A percentile compares a stretch with the other conserved stretches of the same genome.
phyloP scores from a whole-genome alignment of 2,113 vertebrate genomes.

The Bubalus kerabau region DNA sequence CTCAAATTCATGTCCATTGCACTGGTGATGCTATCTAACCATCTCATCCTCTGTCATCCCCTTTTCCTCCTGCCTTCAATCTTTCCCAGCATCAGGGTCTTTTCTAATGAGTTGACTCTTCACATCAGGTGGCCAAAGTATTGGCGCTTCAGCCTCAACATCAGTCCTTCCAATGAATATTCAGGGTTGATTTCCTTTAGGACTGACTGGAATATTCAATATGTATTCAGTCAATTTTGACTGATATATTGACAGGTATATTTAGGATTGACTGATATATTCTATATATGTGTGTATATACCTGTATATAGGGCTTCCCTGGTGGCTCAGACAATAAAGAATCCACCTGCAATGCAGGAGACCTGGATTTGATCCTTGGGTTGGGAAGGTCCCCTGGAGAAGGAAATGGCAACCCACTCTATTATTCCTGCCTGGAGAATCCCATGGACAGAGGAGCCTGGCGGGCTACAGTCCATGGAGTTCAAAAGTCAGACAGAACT shows the following conservation, averaged over 20 bases:
- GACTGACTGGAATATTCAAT: not conserved
- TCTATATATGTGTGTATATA: not conserved
- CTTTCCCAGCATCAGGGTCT: not conserved
- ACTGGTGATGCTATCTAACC: not conserved
- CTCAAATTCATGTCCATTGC: not conserved
- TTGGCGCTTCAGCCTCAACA: not conserved
- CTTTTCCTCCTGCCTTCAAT: not conserved
- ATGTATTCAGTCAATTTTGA: not conserved
- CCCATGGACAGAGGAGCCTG: not conserved
- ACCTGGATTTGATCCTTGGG: not conserved
- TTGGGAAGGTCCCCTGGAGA: not conserved
- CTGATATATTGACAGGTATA: not conserved
- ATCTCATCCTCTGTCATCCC: not conserved
- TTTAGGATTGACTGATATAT: not conserved
- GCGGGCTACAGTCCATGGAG: accelerated
- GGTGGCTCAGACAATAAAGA: not conserved
- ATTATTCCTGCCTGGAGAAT: not conserved
- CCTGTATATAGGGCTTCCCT: not conserved
- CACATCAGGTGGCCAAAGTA: not conserved
- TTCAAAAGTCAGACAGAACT: not conserved
- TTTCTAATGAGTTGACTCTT: not conserved
- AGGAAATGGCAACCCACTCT: not conserved
- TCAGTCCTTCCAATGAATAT: not conserved
- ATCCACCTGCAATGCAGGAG: not conserved
- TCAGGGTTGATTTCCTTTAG: not conserved